A percentile compares a stretch with the other conserved stretches of the same genome.
Evolutionary conservation across 2,797 vertebrate genomes (phyloP).

Genomic region (Spinibarbus caldwelli): DNA sequence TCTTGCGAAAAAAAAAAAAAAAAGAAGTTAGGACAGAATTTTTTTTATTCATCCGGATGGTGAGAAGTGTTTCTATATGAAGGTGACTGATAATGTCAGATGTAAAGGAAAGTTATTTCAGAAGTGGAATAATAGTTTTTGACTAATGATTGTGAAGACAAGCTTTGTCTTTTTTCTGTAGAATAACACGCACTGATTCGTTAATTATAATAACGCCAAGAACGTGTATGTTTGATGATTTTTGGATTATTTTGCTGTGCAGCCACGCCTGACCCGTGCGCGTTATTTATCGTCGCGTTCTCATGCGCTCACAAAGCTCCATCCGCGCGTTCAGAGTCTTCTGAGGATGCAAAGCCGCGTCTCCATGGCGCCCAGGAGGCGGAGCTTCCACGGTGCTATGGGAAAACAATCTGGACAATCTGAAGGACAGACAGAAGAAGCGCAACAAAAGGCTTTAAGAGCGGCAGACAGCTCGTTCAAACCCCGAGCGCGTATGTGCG

Average conservation of each 20-base stretch:
- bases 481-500: constrained; percentile 36
- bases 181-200: neutral
- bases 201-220: neutral
- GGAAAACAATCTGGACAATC: constrained; percentile 52
- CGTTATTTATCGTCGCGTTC: neutral
- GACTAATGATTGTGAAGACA: neutral
- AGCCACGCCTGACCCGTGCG: neutral
- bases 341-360: constrained; percentile 29
- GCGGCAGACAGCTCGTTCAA: constrained; percentile 50
- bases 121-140: neutral
- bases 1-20: too few species aligned
- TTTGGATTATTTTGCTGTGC: neutral
- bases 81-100: too few species aligned
- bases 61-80: too few species aligned
- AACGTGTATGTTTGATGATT: neutral
- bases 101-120: neutral
- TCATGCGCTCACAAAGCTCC: constrained; percentile 15
- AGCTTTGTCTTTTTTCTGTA: neutral
- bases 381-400: constrained; percentile 41
- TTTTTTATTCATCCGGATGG: too few species aligned
- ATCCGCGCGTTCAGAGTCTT: constrained; percentile 26
- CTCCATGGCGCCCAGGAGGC: constrained; percentile 41
- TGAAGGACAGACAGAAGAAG: constrained; percentile 48
- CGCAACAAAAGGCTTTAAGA: constrained; percentile 54
- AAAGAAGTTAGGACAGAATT: too few species aligned